Conservation (phyloP, 2,888 invertebrate genomes). For the Adelognathus sp. region DNA sequence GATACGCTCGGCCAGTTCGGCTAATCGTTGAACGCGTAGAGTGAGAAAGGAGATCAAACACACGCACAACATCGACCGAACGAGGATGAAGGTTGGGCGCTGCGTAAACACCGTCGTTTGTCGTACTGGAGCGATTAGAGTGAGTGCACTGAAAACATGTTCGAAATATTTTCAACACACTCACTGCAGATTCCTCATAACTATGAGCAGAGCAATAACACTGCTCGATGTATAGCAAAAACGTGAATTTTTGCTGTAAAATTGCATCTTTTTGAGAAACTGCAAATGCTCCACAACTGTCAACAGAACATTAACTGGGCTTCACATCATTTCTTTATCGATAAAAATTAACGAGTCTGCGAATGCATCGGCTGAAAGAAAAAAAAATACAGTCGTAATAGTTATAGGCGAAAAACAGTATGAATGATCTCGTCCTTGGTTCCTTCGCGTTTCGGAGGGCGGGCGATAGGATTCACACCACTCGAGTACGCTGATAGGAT, state of each 20-base stretch:
- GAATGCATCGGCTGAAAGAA: too few species aligned
- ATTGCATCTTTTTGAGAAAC: too few species aligned
- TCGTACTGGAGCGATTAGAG: constrained; percentile 40
- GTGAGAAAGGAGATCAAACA: constrained; percentile 55
- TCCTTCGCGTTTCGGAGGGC: constrained; percentile 53
- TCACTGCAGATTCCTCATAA: constrained; percentile 1
- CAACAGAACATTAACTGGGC: too few species aligned
- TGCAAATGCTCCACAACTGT: too few species aligned
- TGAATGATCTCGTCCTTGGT: constrained; percentile 38
- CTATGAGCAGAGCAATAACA: not conserved
- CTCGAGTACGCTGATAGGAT: constrained; percentile 62
- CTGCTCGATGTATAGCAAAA: not conserved
- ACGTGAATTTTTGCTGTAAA: not conserved
- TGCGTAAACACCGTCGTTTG: constrained; percentile 42
- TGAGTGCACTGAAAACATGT: not conserved
- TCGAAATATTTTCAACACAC: constrained; percentile 40
- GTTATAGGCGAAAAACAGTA: not conserved
- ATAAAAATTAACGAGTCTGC: not conserved
- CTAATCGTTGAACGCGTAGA: constrained; percentile 66
- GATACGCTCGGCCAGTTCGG: constrained; percentile 70
- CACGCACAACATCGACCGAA: not conserved
- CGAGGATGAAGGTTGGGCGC: constrained; percentile 40
- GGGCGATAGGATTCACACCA: constrained; percentile 70
- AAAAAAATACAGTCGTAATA: not conserved
- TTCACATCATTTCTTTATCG: too few species aligned